phyloP scores from a whole-genome alignment of 1,140 invertebrate genomes.

The Condylostylus longicornis region DNA sequence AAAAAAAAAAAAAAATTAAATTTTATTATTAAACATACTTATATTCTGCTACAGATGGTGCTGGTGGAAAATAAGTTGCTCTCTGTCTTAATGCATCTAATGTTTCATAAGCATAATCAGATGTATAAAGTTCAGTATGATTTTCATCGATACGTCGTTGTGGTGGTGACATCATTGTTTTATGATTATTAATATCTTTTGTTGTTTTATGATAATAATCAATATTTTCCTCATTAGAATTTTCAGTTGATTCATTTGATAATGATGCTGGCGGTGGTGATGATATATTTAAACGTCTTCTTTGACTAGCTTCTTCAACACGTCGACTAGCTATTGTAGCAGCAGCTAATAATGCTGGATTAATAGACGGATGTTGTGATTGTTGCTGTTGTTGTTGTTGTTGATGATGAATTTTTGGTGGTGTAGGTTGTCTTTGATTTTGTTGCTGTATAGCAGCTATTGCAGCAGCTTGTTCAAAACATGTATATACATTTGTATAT shows the following conservation, averaged over 20 bases:
- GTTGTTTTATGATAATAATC: no score
- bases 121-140: no score
- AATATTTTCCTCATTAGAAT: no score
- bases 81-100: conserved; percentile 17
- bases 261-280: conserved; percentile 8
- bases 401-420: conserved; percentile 13
- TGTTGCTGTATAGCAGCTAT: background rate
- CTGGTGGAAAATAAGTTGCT: conserved; percentile 20
- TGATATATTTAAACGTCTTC: conserved; percentile 4
- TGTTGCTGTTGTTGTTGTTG: conserved; percentile 6
- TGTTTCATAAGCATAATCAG: background rate
- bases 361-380: conserved; percentile 18
- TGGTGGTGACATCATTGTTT: no score
- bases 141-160: no score
- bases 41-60: conserved; percentile 5
- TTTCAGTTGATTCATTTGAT: no score
- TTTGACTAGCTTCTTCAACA: conserved; percentile 7
- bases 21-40: conserved; percentile 2
- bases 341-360: conserved; percentile 36
- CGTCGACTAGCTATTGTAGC: conserved; percentile 27
- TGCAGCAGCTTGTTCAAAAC: no score
- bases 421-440: conserved; percentile 1
- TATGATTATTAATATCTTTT: no score
- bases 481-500: no score
- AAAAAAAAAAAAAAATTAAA: background rate